Base-by-base conservation (phyloP, 64 coral and sea anemone genomes). In the Montipora capricornis region DNA sequence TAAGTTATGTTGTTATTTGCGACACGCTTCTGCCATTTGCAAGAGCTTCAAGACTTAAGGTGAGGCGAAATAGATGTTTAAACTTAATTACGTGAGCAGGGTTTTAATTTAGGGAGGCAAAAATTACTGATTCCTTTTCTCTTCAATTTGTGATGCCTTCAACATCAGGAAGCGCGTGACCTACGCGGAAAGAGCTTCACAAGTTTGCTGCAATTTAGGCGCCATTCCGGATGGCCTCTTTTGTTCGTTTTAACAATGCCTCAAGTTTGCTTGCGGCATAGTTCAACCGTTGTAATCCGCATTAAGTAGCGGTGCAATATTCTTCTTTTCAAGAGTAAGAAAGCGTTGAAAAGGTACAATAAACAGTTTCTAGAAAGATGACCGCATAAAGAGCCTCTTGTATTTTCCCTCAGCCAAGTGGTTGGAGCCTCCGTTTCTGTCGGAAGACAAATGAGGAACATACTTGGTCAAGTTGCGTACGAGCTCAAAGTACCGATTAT, bases 261-360 rank as follows among this genome's bases (percentile, higher is more conserved):
- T 49, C 0, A 73, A 73, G 29, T 86, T 86, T 20, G 82, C 82
- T 86, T 7, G 62, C 45, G 82, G 82, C 82, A 11, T 7, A 71
- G 82, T 64, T 13, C 80, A 82, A 68, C 64, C 66, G 47, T 19
- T 67, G 81, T 86, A 86, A 86, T 86, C 82, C 64, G 7, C 19
- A 66, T 86, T 86, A 73, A 86, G 82, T 73, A 86, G 47, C 16
- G 62, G 67, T 49, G 62, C 82, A 86, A 86, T 86, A 86, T 86
- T 86, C 61, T 86, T 6, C 62, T 86, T 73, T 86, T 51, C 66
- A 86, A 20, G 47, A 37, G 66, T 86, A 86, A 86, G 62, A 86
- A 86, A 17, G 66, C 66, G 50, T 86, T 86, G 82, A 86, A 70
- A 70, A 73, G 82, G 50, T 73, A 86, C 82, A 86, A 86, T 86